Conservation (phyloP, 2,888 invertebrate genomes). For the Troilus luridus region DNA sequence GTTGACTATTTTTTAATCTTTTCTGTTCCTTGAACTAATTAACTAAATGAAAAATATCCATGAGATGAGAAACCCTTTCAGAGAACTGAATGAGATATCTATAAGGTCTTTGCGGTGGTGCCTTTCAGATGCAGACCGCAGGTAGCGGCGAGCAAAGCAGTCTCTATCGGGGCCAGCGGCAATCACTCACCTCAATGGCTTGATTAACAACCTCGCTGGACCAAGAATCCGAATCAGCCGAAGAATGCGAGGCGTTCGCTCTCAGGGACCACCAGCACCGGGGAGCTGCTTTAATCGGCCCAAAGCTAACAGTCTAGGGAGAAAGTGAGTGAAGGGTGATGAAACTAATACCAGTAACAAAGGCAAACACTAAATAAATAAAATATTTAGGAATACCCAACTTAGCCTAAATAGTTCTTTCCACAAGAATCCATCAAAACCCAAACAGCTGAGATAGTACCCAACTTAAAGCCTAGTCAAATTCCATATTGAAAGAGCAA, state of each 20-base stretch:
- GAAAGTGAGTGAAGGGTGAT: background rate
- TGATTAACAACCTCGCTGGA: background rate
- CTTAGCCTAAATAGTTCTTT: too few relatives aligned
- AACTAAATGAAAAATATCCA: background rate
- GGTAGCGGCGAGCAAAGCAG: background rate
- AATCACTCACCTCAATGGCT: background rate
- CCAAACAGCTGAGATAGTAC: too few relatives aligned
- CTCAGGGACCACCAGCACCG: background rate
- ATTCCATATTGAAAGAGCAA: too few relatives aligned
- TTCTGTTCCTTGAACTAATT: background rate
- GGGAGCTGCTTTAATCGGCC: background rate
- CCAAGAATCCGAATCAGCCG: background rate
- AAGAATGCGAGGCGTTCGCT: background rate
- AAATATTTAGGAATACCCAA: too few relatives aligned
- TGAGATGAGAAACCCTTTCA: background rate
- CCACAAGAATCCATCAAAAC: too few relatives aligned
- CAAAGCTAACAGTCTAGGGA: background rate
- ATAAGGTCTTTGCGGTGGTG: background rate
- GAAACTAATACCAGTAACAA: too few relatives aligned
- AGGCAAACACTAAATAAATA: too few relatives aligned
- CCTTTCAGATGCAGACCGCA: background rate
- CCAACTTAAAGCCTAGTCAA: too few relatives aligned
- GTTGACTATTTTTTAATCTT: background rate
- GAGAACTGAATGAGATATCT: background rate
- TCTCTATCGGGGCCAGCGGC: background rate